phyloP scores from a whole-genome alignment of 2,797 vertebrate species.

The Melanotaenia pygmaea region DNA sequence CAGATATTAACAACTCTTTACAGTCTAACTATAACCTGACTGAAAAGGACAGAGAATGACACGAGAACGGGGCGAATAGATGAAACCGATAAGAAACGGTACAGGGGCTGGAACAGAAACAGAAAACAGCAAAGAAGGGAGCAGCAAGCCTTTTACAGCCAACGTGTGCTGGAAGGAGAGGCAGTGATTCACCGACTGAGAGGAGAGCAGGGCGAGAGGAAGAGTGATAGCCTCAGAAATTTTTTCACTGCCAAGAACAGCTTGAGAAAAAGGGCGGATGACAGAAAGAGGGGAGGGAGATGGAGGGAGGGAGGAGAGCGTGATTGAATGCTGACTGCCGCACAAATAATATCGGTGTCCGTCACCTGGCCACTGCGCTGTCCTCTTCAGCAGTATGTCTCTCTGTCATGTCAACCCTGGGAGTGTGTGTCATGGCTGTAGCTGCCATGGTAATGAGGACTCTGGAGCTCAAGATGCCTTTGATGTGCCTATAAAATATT shows the following conservation, averaged over 20 bases:
- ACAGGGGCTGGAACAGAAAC: background rate
- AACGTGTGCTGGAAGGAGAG: constrained; percentile 37
- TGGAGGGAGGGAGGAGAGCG: constrained; percentile 47
- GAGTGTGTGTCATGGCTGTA: constrained; percentile 15
- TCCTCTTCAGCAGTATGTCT: constrained; percentile 49
- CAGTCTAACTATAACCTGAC: background rate
- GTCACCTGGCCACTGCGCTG: constrained; percentile 65
- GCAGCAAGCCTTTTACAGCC: constrained; percentile 46
- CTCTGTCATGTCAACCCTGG: constrained; percentile 54
- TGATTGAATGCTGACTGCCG: constrained; percentile 64
- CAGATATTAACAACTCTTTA: background rate
- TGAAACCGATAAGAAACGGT: constrained; percentile 13
- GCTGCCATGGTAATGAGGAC: constrained; percentile 15
- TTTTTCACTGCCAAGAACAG: constrained; percentile 69
- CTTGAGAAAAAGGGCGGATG: constrained; percentile 62
- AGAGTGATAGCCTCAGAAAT: constrained; percentile 68
- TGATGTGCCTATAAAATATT: constrained; percentile 10
- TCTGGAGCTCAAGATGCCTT: constrained; percentile 8
- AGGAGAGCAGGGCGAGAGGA: constrained; percentile 50
- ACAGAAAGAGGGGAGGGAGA: constrained; percentile 48
- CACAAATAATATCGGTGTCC: constrained; percentile 74
- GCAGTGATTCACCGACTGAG: constrained; percentile 53
- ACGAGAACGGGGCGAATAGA: constrained; percentile 6
- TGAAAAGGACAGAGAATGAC: background rate
- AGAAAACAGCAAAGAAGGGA: constrained; percentile 34